Conservation (phyloP, 2,888 invertebrate species). For the Agrilus cyanescens region DNA sequence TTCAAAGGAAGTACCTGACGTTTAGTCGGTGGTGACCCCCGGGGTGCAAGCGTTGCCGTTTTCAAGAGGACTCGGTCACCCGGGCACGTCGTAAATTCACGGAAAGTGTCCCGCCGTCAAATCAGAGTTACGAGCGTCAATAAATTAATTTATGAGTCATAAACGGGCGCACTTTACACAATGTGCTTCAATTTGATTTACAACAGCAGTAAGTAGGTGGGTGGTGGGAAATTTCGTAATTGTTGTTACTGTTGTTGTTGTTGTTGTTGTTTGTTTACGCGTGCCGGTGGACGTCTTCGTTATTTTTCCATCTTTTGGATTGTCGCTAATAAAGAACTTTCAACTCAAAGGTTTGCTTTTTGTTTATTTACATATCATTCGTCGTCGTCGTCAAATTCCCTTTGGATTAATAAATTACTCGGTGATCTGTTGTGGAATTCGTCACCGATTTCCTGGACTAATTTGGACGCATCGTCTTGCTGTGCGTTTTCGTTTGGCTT, state of each 20-base stretch:
- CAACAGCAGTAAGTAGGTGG: too few species aligned
- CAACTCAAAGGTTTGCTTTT: slow-evolving; percentile 5
- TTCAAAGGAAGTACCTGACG: too few species aligned
- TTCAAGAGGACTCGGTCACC: not conserved
- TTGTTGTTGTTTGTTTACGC: slow-evolving; percentile 1
- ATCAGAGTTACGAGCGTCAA: slow-evolving; percentile 27
- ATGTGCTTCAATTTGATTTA: slow-evolving; percentile 23
- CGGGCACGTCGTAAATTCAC: slow-evolving; percentile 5
- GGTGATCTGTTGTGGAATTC: too few species aligned
- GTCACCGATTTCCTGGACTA: too few species aligned
- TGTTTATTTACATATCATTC: not conserved
- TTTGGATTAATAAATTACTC: too few species aligned
- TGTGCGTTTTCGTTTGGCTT: not conserved
- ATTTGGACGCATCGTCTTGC: too few species aligned
- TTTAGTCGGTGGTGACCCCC: slow-evolving; percentile 1
- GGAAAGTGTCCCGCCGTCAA: slow-evolving; percentile 19
- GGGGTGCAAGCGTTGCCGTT: not conserved
- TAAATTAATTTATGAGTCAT: slow-evolving; percentile 31
- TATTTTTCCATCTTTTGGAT: slow-evolving; percentile 1
- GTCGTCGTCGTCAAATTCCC: too few species aligned
- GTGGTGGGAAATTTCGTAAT: too few species aligned
- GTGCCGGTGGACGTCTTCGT: slow-evolving; percentile 4
- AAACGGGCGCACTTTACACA: slow-evolving; percentile 24
- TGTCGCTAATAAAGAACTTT: slow-evolving; percentile 3
- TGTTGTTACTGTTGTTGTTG: not conserved